Evolutionary conservation across 2,888 invertebrate genomes (phyloP), one percentile per base, ranked within the genome.

Genomic region (Mesorhabditis spiculigera): DNA sequence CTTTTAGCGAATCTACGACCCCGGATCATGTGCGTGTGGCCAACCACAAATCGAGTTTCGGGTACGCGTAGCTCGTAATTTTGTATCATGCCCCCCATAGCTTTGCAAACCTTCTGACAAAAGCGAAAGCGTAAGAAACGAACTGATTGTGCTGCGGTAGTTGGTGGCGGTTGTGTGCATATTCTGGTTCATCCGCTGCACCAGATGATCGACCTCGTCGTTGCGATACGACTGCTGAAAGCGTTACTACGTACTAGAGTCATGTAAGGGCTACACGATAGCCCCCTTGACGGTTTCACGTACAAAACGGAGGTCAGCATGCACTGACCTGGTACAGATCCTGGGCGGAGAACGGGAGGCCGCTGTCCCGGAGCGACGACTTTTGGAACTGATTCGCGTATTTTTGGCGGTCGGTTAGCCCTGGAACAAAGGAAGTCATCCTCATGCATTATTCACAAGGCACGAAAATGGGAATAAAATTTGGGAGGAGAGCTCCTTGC

Each of bases 381-480:
- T 77, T 78, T 70, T 82, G 80, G 70, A 75, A 76, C 68, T 81
- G 80, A 70, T 83, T 83, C 16, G 81, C 82, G 44, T 73, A 73
- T 66, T 73, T 72, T 70, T 83, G 83, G 4, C 79, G 76, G 45
- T 78, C 76, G 8, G 83, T 83, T 45, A 83, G 74, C 5, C 78
- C 80, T 80, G 63, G 50, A 72, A 72, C 45, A 64, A 8, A 50
- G n/a, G 42, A 16, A 41, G 28, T 28, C 28, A 28, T 28, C 28
- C 28, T 28, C 28, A 28, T 28, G 28, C 28, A 28, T 28, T 28
- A 28, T 28, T 28, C 28, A 28, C 28, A 28, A 28, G 28, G 28
- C 28, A 28, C 28, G 28, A 28, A 28, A 28, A 28, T 28, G 28
- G 28, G 28, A 28, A 28, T 28, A 28, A 28, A 28, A 28, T 28